A percentile compares a stretch with the other conserved stretches of the same genome.
Evolutionary conservation across 1,140 invertebrate genomes (phyloP).

Genomic region (Subanguina moxae): DNA sequence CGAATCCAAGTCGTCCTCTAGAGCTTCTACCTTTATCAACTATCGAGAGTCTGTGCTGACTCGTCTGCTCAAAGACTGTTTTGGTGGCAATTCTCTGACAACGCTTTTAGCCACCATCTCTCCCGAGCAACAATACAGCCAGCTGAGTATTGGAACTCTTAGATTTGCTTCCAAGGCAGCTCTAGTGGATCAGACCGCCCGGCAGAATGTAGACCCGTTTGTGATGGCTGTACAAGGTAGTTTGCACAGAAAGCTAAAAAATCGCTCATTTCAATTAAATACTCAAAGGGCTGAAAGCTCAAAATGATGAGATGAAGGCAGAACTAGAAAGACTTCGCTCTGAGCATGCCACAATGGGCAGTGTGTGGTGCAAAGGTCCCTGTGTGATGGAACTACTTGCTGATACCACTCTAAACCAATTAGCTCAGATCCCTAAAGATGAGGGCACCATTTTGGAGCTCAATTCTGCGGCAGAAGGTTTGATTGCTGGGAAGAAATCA

Average conservation of each 20-base stretch:
- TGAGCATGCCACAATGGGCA: background rate
- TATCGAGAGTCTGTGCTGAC: conserved; percentile 21
- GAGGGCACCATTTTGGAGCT: background rate
- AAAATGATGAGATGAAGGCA: conserved; percentile 11
- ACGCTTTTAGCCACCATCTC: conserved; percentile 13
- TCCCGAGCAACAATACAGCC: conserved; percentile 5
- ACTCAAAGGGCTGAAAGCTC: conserved; percentile 8
- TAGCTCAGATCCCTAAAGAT: background rate
- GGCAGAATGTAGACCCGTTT: conserved; percentile 5
- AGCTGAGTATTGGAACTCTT: conserved; percentile 2
- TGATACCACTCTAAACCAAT: background rate
- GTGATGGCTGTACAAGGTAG: conserved; percentile 10
- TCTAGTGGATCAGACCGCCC: background rate
- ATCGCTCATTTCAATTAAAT: background rate
- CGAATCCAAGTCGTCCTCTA: background rate
- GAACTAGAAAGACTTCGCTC: conserved; percentile 4
- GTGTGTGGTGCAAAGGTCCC: background rate
- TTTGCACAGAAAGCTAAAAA: background rate
- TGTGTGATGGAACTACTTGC: background rate
- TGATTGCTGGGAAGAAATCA: background rate
- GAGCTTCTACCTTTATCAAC: conserved; percentile 6
- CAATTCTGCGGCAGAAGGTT: background rate
- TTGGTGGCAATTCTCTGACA: conserved; percentile 21
- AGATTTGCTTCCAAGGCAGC: conserved; percentile 15
- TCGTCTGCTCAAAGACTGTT: conserved; percentile 18